These are phyloP conservation scores for Pangasius krempfi DNA, from an alignment of 2,797 vertebrate genomes.

Conservation along the genomic window DNA sequence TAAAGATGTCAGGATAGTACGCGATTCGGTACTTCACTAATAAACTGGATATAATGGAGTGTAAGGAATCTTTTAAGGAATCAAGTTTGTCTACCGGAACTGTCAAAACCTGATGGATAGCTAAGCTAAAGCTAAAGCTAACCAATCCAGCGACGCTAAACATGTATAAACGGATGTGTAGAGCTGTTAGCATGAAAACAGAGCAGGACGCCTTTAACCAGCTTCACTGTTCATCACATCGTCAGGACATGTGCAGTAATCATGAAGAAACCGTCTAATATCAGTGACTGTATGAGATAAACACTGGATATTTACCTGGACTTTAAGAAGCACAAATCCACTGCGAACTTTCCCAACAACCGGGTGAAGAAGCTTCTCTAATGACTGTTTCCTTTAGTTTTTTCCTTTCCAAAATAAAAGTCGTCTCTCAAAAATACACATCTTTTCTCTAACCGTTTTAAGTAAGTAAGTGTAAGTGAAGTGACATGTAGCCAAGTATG, in stretches of 20 bases:
- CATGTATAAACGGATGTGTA: background rate
- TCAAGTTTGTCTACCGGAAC: background rate
- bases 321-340: constrained; percentile 5
- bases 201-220: background rate
- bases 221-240: background rate
- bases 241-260: background rate
- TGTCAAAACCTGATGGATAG: constrained; percentile 7
- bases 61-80: background rate
- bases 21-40: background rate
- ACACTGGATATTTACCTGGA: constrained; percentile 34
- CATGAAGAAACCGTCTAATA: background rate
- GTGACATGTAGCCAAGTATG: too few species aligned
- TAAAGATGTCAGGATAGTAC: background rate
- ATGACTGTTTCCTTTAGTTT: background rate
- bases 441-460: background rate
- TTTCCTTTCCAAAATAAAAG: constrained; percentile 33
- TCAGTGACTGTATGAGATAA: background rate
- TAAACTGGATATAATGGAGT: background rate
- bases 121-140: constrained; percentile 22
- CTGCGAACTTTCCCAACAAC: constrained; percentile 34
- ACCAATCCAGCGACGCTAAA: background rate
- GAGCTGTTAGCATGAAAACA: constrained; percentile 10
- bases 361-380: background rate
- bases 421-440: background rate
- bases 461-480: too few species aligned